A percentile compares a stretch with the other conserved stretches of the same genome.
Conservation (phyloP, 2,797 vertebrate genomes). For the Hozukius guyotensis region DNA sequence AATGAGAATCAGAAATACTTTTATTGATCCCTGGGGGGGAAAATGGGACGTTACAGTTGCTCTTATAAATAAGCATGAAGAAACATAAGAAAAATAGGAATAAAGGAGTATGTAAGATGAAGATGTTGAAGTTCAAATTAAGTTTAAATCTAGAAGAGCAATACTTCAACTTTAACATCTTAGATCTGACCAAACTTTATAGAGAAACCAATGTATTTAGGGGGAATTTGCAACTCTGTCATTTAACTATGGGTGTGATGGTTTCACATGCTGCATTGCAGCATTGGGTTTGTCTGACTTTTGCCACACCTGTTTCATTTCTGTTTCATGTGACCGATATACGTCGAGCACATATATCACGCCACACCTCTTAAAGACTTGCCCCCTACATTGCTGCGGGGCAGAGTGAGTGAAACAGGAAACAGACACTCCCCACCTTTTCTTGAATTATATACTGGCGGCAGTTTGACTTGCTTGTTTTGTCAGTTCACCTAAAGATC, state of each 20-base stretch:
- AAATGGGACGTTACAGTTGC: background rate
- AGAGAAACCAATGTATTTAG: background rate
- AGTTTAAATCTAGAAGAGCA: background rate
- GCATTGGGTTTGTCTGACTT: background rate
- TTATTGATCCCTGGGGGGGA: background rate
- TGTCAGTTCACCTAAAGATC: background rate
- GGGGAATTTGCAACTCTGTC: background rate
- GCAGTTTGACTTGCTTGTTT: background rate
- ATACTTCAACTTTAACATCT: background rate
- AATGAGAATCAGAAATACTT: background rate
- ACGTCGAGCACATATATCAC: background rate
- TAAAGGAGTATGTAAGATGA: background rate
- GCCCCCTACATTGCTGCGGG: background rate
- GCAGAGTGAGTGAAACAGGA: background rate
- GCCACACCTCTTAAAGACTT: background rate
- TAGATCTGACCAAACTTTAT: background rate
- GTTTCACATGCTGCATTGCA: background rate
- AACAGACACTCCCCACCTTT: background rate
- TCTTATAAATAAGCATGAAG: background rate
- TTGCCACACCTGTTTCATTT: conserved; percentile 10
- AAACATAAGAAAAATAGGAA: background rate
- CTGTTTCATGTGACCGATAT: conserved; percentile 5
- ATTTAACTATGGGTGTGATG: background rate
- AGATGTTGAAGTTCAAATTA: background rate
- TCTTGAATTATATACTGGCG: background rate